These are phyloP conservation scores for Rhyacophila brunnea DNA, from an alignment of 1,140 invertebrate genomes.

Conservation along the genomic window DNA sequence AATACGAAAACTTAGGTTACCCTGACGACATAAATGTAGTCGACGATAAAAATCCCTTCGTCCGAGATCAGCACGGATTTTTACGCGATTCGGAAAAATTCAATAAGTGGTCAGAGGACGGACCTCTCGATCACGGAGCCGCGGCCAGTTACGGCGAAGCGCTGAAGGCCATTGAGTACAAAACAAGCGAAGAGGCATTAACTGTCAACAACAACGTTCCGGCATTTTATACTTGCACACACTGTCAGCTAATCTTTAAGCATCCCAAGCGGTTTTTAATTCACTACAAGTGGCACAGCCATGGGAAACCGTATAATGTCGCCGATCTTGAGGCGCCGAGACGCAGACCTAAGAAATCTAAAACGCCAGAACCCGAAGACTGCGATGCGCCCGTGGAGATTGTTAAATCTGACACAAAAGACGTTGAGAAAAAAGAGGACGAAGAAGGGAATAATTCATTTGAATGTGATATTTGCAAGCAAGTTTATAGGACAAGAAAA, in stretches of 20 bases:
- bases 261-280: conserved; percentile 46
- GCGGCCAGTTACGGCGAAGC: conserved; percentile 13
- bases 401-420: neutral
- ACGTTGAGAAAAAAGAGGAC: conserved; percentile 25
- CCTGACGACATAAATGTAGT: conserved; percentile 1
- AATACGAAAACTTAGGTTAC: conserved; percentile 23
- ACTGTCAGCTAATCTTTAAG: conserved; percentile 42
- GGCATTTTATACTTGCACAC: conserved; percentile 40
- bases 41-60: conserved; percentile 15
- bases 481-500: conserved; percentile 39
- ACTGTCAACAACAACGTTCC: neutral
- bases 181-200: neutral
- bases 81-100: neutral
- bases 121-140: neutral
- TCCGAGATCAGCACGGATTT: conserved; percentile 10
- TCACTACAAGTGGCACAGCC: conserved; percentile 48
- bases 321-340: conserved; percentile 38
- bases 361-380: conserved; percentile 33
- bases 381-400: conserved; percentile 25
- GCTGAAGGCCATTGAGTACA: neutral
- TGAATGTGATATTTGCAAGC: conserved; percentile 20
- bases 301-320: conserved; percentile 41
- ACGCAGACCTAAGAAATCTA: conserved; percentile 37
- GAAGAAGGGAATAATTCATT: conserved; percentile 32
- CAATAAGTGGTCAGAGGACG: neutral